Conservation (phyloP, 2,888 invertebrate genomes). For the Heliconius ismenius region DNA sequence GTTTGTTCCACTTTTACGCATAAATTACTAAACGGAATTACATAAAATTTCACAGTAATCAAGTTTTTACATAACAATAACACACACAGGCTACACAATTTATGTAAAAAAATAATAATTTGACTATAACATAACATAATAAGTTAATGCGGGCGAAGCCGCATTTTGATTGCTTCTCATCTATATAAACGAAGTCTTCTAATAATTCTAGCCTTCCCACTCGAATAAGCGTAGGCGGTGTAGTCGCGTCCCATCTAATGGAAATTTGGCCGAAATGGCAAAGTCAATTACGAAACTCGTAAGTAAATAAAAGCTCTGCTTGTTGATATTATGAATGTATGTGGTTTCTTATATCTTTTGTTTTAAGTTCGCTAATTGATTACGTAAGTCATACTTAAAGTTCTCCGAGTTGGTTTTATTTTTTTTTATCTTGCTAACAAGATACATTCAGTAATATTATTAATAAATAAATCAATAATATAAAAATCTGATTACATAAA, state of each 20-base stretch:
- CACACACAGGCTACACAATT: too few relatives aligned
- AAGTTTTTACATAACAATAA: too few relatives aligned
- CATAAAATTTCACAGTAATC: too few relatives aligned
- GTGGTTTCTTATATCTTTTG: background rate
- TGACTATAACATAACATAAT: too few relatives aligned
- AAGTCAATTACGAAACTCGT: slow-evolving; percentile 24
- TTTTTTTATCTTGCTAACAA: background rate
- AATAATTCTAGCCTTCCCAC: slow-evolving; percentile 24
- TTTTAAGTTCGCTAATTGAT: background rate
- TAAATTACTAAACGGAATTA: too few relatives aligned
- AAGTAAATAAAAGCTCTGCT: slow-evolving; percentile 18
- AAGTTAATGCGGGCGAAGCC: too few relatives aligned
- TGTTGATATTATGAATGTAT: background rate
- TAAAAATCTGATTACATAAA: too few relatives aligned
- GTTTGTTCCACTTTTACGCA: too few relatives aligned
- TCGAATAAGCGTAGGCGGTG: slow-evolving; percentile 17
- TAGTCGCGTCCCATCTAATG: slow-evolving; percentile 21
- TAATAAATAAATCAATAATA: too few relatives aligned
- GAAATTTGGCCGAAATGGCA: slow-evolving; percentile 23
- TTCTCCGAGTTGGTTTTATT: background rate
- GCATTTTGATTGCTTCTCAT: too few relatives aligned
- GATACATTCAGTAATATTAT: too few relatives aligned
- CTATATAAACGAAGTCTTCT: background rate
- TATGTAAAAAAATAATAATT: too few relatives aligned
- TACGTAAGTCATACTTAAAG: background rate